Base-by-base conservation (phyloP, 35 echinoderm and acorn worm species). In the Stichopus chloronotus region DNA sequence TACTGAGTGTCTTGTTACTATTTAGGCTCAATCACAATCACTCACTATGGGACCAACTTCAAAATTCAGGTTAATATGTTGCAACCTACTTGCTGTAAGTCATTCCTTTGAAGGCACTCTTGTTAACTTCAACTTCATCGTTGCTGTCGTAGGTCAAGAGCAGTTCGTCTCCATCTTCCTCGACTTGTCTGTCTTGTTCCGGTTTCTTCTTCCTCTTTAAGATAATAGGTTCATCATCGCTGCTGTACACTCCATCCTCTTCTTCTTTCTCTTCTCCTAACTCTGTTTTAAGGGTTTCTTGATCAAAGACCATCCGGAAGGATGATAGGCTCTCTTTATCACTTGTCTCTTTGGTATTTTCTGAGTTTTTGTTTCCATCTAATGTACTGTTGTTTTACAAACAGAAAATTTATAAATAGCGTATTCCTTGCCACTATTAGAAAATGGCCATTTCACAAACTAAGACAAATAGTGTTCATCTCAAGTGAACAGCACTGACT, bases 61-160 rank as follows among this genome's bases (percentile, higher is more conserved):
- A 43, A 43, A 43, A 43, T 43, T 43, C 30, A 43, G 30, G 30
- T 43, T 43, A 43, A 43, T 43, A 0, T 43, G 30, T 43, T 74
- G 22, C 22, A 24, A 90, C 94, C 76, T 91, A 95, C 94, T 95
- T 95, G 86, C 94, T 88, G 76, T 88, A 87, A 21, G 80, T 88
- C 25, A 92, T 57, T 79, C 57, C 94, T 80, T 95, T 78, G 16
- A 92, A 87, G 65, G 56, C 81, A 22, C 78, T 78, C 72, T 59
- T 80, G 8, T 95, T 90, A 19, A 92, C 53, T 72, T 92, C 91
- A 14, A 94, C 56, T 24, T 94, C 95, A 13, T 97, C 91, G 19
- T 93, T 76, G 63, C 88, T 88, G 54, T 96, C 78, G 30, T 86
- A 92, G n/a, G 90, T 53, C 8, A 91, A 72, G 72, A 78, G 90